Base-by-base conservation (phyloP, 2,113 vertebrate species). In the Peromyscus leucopus region DNA sequence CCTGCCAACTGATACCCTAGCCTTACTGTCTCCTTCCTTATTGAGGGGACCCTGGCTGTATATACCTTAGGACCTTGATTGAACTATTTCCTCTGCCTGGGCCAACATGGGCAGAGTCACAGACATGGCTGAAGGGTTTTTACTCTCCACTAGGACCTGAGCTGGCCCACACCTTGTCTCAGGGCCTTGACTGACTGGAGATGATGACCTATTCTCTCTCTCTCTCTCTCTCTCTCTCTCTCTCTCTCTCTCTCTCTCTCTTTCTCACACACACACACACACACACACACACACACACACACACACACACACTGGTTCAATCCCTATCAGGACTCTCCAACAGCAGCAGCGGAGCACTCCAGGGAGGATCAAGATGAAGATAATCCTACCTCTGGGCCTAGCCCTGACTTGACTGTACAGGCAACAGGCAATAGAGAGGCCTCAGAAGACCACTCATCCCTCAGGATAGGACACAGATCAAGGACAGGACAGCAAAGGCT, bases 121-220 rank as follows among this genome's bases (percentile, higher is more conserved):
- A 57, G 36, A 42, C 19, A 4, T 3, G 1, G 1, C 42, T 42
- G 24, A 33, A 51, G 42, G 61, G 26, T 16, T 55, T 36, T 12
- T 6, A 22, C 31, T 3, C 0, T 33, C 17, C 48, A 55, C 51
- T 36, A 19, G 9, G 78, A 36, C 12, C 22, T 26, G 10, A 74
- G 17, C 19, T 75, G 19, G 89, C 11, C 72, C 1, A 2, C 28
- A 59, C 28, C 28, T 67, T 26, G 4, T 28, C 11, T 61, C 19
- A 39, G 3, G 21, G 65, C 46, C 21, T 24, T 55, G 48, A 15
- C 28, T 55, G 48, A 15, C 28, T 17, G 33, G 26, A 67, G 24
- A 19, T 1, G 12, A 4, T 24, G 1, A 0, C 7, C 2, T 5
- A 2, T 11, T 48, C 13, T 1, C 7, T 7, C 7, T 51, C 16